Evolutionary conservation across 2,113 vertebrate species (phyloP), one percentile per base, ranked within the genome.

Genomic region (Smithornis capensis): DNA sequence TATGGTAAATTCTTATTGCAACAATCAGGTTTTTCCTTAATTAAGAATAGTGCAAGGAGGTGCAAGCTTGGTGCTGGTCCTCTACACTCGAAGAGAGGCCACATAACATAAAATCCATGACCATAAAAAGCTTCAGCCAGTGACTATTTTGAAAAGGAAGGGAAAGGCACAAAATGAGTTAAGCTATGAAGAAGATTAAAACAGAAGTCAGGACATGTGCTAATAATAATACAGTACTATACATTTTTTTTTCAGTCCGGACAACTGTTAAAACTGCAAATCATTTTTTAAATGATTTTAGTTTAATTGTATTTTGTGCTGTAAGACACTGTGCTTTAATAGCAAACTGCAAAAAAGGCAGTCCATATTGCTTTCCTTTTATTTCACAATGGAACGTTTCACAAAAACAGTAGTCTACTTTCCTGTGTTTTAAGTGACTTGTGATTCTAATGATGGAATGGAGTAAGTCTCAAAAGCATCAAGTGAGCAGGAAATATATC

Each of bases 401-500:
- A 97, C 94, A 94, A 97, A 97, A 90, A 98, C 95, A 96, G 91
- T 96, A 97, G 82, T 94, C 84, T 87, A 91, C 88, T 97, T 96
- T 94, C 94, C 96, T 97, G 95, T 97, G 92, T 93, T 63, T 93
- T 94, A 97, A 87, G 91, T 97, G 92, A 97, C 92, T 97, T 92
- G 95, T 92, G 90, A 89, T 95, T 96, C 93, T 97, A 91, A 56
- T 91, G 94, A 96, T 97, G 97, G 96, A 98, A 98, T 98, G 97
- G 87, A 98, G 64, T 97, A 97, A 96, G 83, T 98, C 86, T 98
- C 90, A 97, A 97, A 97, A 97, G 89, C 93, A 92, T 95, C 96
- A 97, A 95, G 95, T 97, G 96, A 97, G 96, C 96, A 97, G 97
- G 96, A 97, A 97, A 97, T 96, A 92, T 88, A 97, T 71, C 92